Percentiles rank a stretch among this genome's conserved stretches.
Evolutionary conservation across 2,113 vertebrate genomes (phyloP).

Genomic region (Scomber japonicus): DNA sequence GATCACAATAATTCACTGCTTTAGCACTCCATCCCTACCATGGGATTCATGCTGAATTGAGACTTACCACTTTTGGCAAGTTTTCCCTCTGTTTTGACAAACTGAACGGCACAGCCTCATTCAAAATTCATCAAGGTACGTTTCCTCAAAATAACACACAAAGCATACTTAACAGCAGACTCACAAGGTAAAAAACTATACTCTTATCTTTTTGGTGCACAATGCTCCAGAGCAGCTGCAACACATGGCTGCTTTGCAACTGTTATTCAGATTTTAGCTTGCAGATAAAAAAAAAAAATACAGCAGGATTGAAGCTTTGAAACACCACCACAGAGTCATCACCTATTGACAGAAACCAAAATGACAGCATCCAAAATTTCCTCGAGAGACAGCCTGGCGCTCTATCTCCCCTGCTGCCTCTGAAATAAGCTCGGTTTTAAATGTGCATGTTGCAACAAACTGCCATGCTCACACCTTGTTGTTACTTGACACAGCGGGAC

Average conservation of each 20-base stretch:
- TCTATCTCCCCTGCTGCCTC: conserved; percentile 4
- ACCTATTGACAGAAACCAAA: conserved; percentile 50
- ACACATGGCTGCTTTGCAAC: conserved; percentile 44
- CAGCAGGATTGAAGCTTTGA: conserved; percentile 48
- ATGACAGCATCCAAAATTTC: conserved; percentile 59
- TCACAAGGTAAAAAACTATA: conserved; percentile 32
- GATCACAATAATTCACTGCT: conserved; percentile 48
- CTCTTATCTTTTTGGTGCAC: conserved; percentile 36
- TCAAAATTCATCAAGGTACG: conserved; percentile 73
- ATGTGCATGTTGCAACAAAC: conserved; percentile 52
- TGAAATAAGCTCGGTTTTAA: conserved; percentile 15
- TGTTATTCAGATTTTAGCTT: conserved; percentile 47
- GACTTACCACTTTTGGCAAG: conserved; percentile 38
- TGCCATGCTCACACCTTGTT: conserved; percentile 55
- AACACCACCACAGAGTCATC: conserved; percentile 36
- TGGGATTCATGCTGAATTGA: conserved; percentile 45
- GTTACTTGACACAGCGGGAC: conserved; percentile 60
- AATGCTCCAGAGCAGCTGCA: conserved; percentile 24
- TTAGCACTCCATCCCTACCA: conserved; percentile 23
- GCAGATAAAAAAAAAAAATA: conserved; percentile 6
- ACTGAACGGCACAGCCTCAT: conserved; percentile 58
- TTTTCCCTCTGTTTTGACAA: conserved; percentile 51
- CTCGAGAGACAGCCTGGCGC: conserved; percentile 47
- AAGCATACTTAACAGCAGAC: conserved; percentile 44
- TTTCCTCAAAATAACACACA: conserved; percentile 60